Percentiles rank a stretch among this genome's conserved stretches.
Conservation (phyloP, 2,888 invertebrate genomes). For the Gastracanthus pulcherrimus region DNA sequence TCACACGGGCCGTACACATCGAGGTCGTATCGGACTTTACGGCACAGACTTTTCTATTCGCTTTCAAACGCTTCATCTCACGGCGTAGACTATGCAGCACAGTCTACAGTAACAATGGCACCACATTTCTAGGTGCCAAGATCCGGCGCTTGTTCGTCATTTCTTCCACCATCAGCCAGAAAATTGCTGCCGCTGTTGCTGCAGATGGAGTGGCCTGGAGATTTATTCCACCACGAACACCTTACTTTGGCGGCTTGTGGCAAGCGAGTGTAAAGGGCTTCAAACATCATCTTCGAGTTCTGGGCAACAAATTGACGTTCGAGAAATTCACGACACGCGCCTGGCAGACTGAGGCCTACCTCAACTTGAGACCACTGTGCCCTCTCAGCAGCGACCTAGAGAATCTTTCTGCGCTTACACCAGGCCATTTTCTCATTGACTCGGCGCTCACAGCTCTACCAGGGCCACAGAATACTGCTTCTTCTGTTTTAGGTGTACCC, state of each 20-base stretch:
- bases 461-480: neutral
- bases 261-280: neutral
- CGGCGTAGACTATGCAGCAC: neutral
- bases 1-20: neutral
- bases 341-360: too few relatives aligned
- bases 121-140: neutral
- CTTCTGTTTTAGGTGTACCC: too few relatives aligned
- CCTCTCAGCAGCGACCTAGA: neutral
- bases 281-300: conserved; percentile 1
- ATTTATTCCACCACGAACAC: conserved; percentile 3
- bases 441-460: neutral
- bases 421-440: neutral
- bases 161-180: neutral
- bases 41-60: neutral
- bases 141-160: too few relatives aligned
- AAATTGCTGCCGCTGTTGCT: neutral
- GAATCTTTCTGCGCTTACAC: neutral
- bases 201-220: neutral
- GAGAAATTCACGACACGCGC: too few relatives aligned
- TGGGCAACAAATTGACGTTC: neutral
- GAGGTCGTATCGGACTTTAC: neutral
- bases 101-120: neutral
- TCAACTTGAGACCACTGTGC: neutral
- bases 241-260: neutral
- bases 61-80: neutral